Evolutionary conservation across 2,888 invertebrate species (phyloP).

Genomic region (Apeira syringaria): DNA sequence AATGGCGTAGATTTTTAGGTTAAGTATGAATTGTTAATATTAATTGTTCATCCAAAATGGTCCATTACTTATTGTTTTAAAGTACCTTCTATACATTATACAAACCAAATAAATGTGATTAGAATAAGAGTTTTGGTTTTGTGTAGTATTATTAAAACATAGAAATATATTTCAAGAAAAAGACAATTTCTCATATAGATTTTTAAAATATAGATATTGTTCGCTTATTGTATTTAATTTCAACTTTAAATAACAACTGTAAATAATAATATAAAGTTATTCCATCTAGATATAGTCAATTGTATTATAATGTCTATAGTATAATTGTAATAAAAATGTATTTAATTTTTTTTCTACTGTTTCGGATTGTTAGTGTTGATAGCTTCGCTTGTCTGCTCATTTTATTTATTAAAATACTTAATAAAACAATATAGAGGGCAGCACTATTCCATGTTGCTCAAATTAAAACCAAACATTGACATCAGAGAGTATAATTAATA

Average conservation of each 20-base stretch:
- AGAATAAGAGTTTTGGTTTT: slow-evolving; percentile 30
- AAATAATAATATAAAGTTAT: slow-evolving; percentile 66
- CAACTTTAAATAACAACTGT: slow-evolving; percentile 54
- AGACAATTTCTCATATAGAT: slow-evolving; percentile 42
- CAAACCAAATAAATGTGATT: slow-evolving; percentile 51
- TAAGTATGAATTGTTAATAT: no score
- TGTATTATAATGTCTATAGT: slow-evolving; percentile 78
- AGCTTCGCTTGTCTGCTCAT: slow-evolving; percentile 12
- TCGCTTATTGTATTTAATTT: slow-evolving; percentile 57
- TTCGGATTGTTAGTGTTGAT: slow-evolving; percentile 21
- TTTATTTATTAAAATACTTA: slow-evolving; percentile 7
- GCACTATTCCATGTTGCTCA: slow-evolving; percentile 4
- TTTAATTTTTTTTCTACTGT: slow-evolving; percentile 51
- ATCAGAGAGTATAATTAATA: slow-evolving; percentile 6
- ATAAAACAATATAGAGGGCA: slow-evolving; percentile 5
- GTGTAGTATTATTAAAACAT: slow-evolving; percentile 22
- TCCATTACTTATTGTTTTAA: no score
- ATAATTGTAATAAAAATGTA: slow-evolving; percentile 57
- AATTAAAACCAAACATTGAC: slow-evolving; percentile 17
- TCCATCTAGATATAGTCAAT: slow-evolving; percentile 75
- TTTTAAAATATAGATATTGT: slow-evolving; percentile 34
- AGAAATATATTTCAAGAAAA: slow-evolving; percentile 37
- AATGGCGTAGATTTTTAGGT: no score
- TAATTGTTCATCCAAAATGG: no score
- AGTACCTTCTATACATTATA: slow-evolving; percentile 28